Percentiles rank a stretch among this genome's conserved stretches.
These are phyloP conservation scores for Bufo gargarizans DNA, from an alignment of 2,113 vertebrate species.

Conservation along the genomic window DNA sequence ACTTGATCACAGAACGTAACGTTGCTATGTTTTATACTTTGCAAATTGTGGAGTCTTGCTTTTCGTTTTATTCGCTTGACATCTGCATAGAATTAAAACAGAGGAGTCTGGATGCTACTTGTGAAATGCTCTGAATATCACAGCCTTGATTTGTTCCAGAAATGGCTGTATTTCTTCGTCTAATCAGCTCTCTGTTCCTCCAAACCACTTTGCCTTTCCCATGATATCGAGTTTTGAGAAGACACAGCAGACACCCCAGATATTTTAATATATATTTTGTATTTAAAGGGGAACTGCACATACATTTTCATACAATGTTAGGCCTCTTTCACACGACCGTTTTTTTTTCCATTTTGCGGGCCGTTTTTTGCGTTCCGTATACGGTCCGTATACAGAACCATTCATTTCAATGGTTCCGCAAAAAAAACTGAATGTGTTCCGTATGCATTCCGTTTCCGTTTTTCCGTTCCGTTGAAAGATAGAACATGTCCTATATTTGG, in stretches of 20 bases:
- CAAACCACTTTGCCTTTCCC: neutral
- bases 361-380: too few species aligned
- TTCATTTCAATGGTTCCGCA: too few species aligned
- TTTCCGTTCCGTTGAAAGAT: too few species aligned
- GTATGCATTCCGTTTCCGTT: too few species aligned
- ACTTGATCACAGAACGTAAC: neutral
- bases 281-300: too few species aligned
- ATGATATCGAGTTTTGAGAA: neutral
- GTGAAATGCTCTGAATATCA: neutral
- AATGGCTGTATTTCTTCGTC: neutral
- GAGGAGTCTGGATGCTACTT: neutral
- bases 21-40: neutral
- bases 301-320: too few species aligned
- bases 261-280: too few species aligned
- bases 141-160: neutral
- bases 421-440: too few species aligned
- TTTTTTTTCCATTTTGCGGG: too few species aligned
- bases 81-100: slow-evolving; percentile 10
- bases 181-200: neutral
- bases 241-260: neutral
- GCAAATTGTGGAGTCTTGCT: neutral
- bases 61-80: neutral
- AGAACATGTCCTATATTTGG: too few species aligned
- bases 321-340: too few species aligned
- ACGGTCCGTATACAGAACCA: too few species aligned